Conservation (phyloP, 2,888 invertebrate species). For the Agrochola circellaris region DNA sequence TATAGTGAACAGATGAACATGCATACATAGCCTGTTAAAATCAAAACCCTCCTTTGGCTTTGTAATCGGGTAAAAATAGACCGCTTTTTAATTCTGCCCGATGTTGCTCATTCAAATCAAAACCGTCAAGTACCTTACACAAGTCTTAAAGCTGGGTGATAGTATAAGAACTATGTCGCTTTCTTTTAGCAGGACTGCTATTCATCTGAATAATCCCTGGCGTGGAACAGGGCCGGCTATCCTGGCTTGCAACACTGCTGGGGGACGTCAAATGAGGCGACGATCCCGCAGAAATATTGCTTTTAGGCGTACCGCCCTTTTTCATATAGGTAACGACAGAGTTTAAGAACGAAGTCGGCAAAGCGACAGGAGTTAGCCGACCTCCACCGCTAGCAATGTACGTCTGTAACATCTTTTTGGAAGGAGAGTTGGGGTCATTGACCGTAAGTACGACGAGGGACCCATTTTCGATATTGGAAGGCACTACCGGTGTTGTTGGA, state of each 20-base stretch:
- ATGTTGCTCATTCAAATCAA: neutral
- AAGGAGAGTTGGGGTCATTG: slow-evolving; percentile 83
- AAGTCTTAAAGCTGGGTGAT: slow-evolving; percentile 82
- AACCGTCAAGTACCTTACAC: slow-evolving; percentile 5
- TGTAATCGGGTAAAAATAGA: neutral
- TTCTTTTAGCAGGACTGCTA: slow-evolving; percentile 78
- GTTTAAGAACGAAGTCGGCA: slow-evolving; percentile 80
- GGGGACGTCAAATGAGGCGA: slow-evolving; percentile 85
- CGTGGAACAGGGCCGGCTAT: slow-evolving; percentile 72
- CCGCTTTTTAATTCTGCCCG: neutral
- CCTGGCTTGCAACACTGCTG: slow-evolving; percentile 80
- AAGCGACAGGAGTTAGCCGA: slow-evolving; percentile 80
- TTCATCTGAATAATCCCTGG: slow-evolving; percentile 74
- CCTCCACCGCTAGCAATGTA: slow-evolving; percentile 83
- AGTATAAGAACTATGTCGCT: slow-evolving; percentile 81
- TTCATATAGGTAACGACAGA: slow-evolving; percentile 86
- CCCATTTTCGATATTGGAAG: slow-evolving; percentile 83
- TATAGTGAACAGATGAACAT: neutral
- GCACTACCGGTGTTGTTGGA: slow-evolving; percentile 69
- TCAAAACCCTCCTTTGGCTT: neutral
- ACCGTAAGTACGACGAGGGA: slow-evolving; percentile 86
- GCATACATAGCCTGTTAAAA: neutral
- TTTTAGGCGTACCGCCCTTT: slow-evolving; percentile 79
- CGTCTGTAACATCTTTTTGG: slow-evolving; percentile 86
- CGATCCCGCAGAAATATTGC: slow-evolving; percentile 80